Base-by-base conservation (phyloP, 2,113 vertebrate genomes). In the Pogonocichla stellata region DNA sequence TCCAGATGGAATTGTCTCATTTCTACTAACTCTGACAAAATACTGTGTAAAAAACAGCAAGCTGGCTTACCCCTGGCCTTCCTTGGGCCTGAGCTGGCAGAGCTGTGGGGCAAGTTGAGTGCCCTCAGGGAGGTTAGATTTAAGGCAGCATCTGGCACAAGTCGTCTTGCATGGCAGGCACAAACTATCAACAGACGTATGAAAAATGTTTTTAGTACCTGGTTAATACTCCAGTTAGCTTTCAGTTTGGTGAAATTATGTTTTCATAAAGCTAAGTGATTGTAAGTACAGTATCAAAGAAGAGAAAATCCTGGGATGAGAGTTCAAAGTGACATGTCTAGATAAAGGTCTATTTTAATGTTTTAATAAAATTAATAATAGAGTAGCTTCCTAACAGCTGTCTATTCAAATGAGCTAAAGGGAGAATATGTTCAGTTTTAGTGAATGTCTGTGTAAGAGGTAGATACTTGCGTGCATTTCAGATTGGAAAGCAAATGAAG, bases 121-220 rank as follows among this genome's bases (percentile, higher is more conserved):
- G 12, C 14, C 20, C 15, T 36, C 25, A 17, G 60, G 28, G 67
- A 18, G 2, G 13, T 66, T 45, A 71, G 47, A 60, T 26, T 58
- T 73, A 51, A 80, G 36, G 33, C 6, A 4, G 11, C 14, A 10
- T 75, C 69, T 75, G 53, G 28, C 31, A 25, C 23, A 20, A 17
- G 31, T 14, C 4, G 1, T 19, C 19, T 25, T 8, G 1, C 16
- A 0, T 8, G 19, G 38, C 14, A 25, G 40, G 8, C 19, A 9
- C 14, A 43, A n/a, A 22, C 9, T 14, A 14, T 29, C 40, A 54
- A 24, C 0, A 0, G 29, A 31, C 3, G 1, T 10, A 3, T 17
- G 29, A 45, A 40, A 56, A 73, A 34, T n/a, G 6, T 18, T 58
- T 50, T 58, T 3, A 1, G 43, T 77, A 13, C 10, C 9, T 19